Evolutionary conservation across 2,113 vertebrate species (phyloP), one percentile per base, ranked within the genome.

Genomic region (Casuarius casuarius): DNA sequence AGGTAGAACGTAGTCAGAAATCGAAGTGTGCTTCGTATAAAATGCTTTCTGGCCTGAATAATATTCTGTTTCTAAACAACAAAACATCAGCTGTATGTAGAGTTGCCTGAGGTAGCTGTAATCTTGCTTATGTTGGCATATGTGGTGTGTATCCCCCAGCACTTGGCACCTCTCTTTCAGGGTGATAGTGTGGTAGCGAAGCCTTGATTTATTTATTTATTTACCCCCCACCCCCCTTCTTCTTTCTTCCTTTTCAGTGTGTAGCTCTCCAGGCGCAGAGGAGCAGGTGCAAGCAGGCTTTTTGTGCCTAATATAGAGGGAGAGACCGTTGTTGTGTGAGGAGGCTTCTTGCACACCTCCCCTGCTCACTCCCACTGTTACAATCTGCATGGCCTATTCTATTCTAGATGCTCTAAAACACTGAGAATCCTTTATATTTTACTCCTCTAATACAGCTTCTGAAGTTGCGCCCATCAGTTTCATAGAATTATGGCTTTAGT

Each of bases 41-140:
- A 92, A 44, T 56, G n/a, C 16, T 84, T 94, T 92, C 83, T 84
- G 73, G 91, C 65, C 68, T 84, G 67, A 88, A 78, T 51, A 88
- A 10, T 22, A 5, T 86, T 76, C 58, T 74, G 51, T 59, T 84
- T 71, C 59, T 78, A 87, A 91, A 84, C 56, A 93, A 28, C 56
- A 87, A 52, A 68, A 68, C 35, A n/a, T 31, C 2, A 1, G 44
- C 51, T 56, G 8, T 68, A 4, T 62, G 35, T 76, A 61, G 67
- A 93, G 28, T 22, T 96, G 81, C 51, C 31, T 72, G 29, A 63
- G 54, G 33, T n/a, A 89, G 75, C 49, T 6, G 3, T 75, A 54
- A 59, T 73, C 56, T 87, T 77, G 29, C 51, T 91, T 59, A 49
- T 76, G 9, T 70, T 77, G 83, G 18, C n/a, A 23, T 62, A 52